Evolutionary conservation across 1,140 invertebrate species (phyloP), one percentile per base, ranked within the genome.

Genomic region (Macrotrachela quadricornifera): DNA sequence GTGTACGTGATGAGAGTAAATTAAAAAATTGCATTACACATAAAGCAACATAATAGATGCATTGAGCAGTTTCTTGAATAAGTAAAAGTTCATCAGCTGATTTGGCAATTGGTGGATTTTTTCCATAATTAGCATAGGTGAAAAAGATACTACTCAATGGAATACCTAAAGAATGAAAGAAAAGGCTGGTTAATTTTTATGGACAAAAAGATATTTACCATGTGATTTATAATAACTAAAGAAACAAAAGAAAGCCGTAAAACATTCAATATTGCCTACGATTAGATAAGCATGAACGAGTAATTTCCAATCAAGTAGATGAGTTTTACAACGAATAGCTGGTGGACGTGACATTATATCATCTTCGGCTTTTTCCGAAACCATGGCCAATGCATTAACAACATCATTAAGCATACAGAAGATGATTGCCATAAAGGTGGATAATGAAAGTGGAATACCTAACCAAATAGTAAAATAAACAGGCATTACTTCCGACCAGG

Each of bases 201-300:
- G 44, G 13, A n/a, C n/a, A n/a, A 50, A 18, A 50, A 50, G 36
- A 50, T 43, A 50, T 36, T 50, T 50, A n/a, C 43, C n/a, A 36
- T 37, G 43, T 10, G 49, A 50, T 30, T 30, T 43, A 43, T 43
- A 50, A 10, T 18, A 50, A 40, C n/a, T n/a, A n/a, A n/a, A n/a
- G n/a, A n/a, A n/a, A n/a, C n/a, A n/a, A n/a, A n/a, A n/a, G n/a
- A n/a, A n/a, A n/a, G n/a, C n/a, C n/a, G n/a, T n/a, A n/a, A n/a
- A n/a, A n/a, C n/a, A n/a, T n/a, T n/a, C n/a, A n/a, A n/a, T n/a
- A n/a, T n/a, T n/a, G n/a, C n/a, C n/a, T n/a, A n/a, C n/a, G n/a
- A n/a, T n/a, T n/a, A n/a, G n/a, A n/a, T n/a, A n/a, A n/a, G n/a
- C n/a, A n/a, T n/a, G n/a, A n/a, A n/a, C n/a, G n/a, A n/a, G n/a